These are phyloP conservation scores for Empidonax traillii DNA, from an alignment of 2,113 vertebrate genomes.

Conservation along the genomic window DNA sequence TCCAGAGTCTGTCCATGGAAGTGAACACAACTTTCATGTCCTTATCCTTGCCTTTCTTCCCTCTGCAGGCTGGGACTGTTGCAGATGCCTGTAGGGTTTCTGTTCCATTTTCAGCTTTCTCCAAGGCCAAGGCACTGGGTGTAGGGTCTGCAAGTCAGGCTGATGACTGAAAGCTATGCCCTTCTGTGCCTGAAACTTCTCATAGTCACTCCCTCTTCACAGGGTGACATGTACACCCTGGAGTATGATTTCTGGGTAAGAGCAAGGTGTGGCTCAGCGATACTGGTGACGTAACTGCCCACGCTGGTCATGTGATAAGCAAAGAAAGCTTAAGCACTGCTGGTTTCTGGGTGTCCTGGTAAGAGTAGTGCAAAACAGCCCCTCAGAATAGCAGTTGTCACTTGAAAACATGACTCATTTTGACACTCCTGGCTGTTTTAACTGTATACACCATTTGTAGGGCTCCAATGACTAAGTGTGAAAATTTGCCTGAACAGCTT, in stretches of 20 bases:
- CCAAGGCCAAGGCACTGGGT: background rate
- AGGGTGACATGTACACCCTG: background rate
- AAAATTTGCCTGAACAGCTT: background rate
- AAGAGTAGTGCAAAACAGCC: background rate
- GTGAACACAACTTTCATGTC: no score
- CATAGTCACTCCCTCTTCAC: background rate
- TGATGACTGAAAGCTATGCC: background rate
- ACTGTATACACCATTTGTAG: background rate
- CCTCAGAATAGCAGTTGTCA: slow-evolving; percentile 16
- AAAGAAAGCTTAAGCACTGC: background rate
- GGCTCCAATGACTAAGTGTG: background rate
- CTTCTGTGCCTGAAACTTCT: background rate
- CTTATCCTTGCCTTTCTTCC: background rate
- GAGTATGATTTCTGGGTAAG: background rate
- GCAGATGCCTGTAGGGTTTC: background rate
- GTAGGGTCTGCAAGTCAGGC: accelerated
- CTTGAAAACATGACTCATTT: slow-evolving; percentile 27
- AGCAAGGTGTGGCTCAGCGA: background rate
- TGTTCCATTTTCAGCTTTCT: background rate
- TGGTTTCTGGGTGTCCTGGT: background rate
- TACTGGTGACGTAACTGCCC: background rate
- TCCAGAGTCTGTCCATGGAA: background rate
- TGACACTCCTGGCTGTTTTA: background rate
- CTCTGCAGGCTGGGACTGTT: background rate
- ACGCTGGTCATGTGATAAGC: background rate